A percentile compares a stretch with the other conserved stretches of the same genome.
Conservation (phyloP, 2,888 invertebrate species). For the Cataglyphis livida region DNA sequence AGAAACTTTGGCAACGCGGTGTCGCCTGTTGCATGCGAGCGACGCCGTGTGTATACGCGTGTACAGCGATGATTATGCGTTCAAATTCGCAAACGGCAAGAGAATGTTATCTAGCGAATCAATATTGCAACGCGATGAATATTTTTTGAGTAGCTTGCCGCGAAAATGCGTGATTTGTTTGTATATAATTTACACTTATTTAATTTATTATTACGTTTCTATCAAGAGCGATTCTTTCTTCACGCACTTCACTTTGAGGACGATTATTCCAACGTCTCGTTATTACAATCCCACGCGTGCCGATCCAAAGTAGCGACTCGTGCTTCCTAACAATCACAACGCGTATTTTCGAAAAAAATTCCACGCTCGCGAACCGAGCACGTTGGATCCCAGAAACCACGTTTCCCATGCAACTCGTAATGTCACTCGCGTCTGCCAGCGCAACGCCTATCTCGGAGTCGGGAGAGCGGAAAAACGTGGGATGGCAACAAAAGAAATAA, state of each 20-base stretch:
- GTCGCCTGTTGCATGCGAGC: conserved; percentile 83
- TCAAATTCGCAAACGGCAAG: conserved; percentile 50
- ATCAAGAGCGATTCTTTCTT: not conserved
- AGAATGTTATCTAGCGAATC: conserved; percentile 8
- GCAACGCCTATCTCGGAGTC: conserved; percentile 41
- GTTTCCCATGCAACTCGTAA: conserved; percentile 47
- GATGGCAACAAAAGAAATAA: conserved; percentile 49
- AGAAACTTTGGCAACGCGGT: conserved; percentile 81
- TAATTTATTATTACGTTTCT: not conserved
- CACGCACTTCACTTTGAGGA: conserved; percentile 36
- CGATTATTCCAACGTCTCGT: conserved; percentile 17
- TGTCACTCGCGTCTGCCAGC: conserved; percentile 49
- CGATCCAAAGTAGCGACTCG: not conserved
- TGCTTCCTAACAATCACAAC: conserved; percentile 2
- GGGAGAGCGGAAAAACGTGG: conserved; percentile 47
- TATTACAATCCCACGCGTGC: conserved; percentile 28
- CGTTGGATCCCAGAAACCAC: conserved; percentile 27
- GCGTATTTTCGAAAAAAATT: conserved; percentile 1
- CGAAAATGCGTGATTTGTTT: not conserved
- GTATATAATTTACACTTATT: not conserved
- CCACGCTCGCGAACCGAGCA: conserved; percentile 8
- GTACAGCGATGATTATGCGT: conserved; percentile 48
- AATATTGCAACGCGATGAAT: not conserved
- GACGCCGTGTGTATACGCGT: conserved; percentile 56
- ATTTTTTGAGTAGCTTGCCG: not conserved